Conservation (phyloP, 2,113 vertebrate genomes). For the Percina caprodes region DNA sequence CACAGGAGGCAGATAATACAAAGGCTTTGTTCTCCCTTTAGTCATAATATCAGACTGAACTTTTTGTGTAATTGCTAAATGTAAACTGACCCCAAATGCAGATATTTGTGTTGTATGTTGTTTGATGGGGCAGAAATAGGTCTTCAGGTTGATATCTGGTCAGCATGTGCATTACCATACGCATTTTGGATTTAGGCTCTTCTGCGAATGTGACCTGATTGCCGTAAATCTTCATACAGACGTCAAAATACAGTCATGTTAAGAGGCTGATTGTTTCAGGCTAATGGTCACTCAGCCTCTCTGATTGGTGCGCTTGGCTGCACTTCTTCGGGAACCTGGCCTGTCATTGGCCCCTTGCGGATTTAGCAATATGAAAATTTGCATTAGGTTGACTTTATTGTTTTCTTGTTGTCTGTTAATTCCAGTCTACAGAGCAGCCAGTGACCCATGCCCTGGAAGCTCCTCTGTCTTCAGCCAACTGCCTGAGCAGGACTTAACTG, state of each 20-base stretch:
- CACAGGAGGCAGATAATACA: conserved; percentile 46
- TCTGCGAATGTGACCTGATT: conserved; percentile 81
- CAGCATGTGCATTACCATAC: conserved; percentile 74
- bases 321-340: conserved; percentile 67
- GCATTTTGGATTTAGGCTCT: conserved; percentile 64
- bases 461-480: conserved; percentile 55
- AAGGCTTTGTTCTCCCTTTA: conserved; percentile 34
- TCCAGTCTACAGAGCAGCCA: conserved; percentile 86
- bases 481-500: conserved; percentile 46
- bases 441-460: conserved; percentile 81
- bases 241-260: conserved; percentile 81
- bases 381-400: conserved; percentile 84
- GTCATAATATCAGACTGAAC: conserved; percentile 33
- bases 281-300: conserved; percentile 83
- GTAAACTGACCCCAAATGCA: conserved; percentile 64
- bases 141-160: conserved; percentile 71
- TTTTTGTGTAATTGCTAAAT: conserved; percentile 28
- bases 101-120: conserved; percentile 29
- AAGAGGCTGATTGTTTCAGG: conserved; percentile 86
- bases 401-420: conserved; percentile 87
- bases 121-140: conserved; percentile 66
- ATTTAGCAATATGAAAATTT: conserved; percentile 83
- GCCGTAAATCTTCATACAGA: conserved; percentile 64
- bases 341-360: conserved; percentile 73
- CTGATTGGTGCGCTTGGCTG: conserved; percentile 81